These are phyloP conservation scores for Papilio aristodemus DNA, from an alignment of 1,140 invertebrate species.

Conservation along the genomic window DNA sequence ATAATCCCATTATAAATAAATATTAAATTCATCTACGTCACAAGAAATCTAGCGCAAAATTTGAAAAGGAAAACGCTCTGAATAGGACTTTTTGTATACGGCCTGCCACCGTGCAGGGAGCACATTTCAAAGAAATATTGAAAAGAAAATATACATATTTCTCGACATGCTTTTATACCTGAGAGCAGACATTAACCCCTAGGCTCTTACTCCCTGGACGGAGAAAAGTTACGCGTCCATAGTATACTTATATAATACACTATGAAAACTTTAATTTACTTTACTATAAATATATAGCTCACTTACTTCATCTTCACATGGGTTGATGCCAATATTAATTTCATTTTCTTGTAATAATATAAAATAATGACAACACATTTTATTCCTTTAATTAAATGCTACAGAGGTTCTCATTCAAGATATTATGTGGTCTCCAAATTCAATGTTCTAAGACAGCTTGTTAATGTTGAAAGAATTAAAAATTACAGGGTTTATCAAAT, in stretches of 20 bases:
- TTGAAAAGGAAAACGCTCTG: neutral
- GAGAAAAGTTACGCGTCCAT: slow-evolving; percentile 1
- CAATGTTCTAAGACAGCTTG: too few relatives aligned
- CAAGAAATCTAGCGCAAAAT: neutral
- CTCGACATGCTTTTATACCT: slow-evolving; percentile 1
- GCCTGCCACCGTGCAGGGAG: neutral
- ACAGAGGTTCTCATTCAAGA: too few relatives aligned
- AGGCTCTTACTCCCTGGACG: neutral
- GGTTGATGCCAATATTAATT: too few relatives aligned
- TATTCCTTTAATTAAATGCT: too few relatives aligned
- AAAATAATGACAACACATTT: too few relatives aligned
- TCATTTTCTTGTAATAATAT: too few relatives aligned
- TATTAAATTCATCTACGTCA: neutral
- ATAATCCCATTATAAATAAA: neutral
- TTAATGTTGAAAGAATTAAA: too few relatives aligned
- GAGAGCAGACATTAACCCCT: neutral
- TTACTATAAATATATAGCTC: too few relatives aligned
- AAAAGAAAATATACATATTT: neutral
- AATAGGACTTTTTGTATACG: slow-evolving; percentile 13
- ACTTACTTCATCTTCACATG: too few relatives aligned
- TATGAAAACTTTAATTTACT: neutral
- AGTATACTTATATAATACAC: neutral
- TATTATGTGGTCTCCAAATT: too few relatives aligned
- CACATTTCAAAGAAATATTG: slow-evolving; percentile 19
- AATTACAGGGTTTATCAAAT: too few relatives aligned